Evolutionary conservation across 1,140 invertebrate genomes (phyloP), one percentile per base, ranked within the genome.

Genomic region (Drosophila seguyi): DNA sequence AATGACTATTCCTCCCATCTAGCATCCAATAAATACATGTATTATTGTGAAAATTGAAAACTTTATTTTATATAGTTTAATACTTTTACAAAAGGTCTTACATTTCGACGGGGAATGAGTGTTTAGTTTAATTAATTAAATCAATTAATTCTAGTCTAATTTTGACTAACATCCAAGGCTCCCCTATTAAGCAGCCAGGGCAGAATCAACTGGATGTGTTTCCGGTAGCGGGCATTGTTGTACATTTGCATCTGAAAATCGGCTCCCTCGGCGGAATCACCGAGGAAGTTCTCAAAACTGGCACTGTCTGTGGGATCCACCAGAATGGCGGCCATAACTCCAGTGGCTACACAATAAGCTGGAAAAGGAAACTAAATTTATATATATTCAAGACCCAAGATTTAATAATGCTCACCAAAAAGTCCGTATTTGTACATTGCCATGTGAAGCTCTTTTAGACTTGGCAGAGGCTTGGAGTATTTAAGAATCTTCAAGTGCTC

Each of bases 321-420:
- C 3, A 92, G 45, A 22, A 91, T 84, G 4, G 67, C 86, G 10
- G 79, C 77, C 88, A 92, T 91, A 25, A 87, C 80, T 1, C 75
- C 83, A 3, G 75, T 81, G 3, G 67, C 68, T 13, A 90, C 83
- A 5, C 44, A 42, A 27, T 73, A 91, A n/a, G 69, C 91, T 92
- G 41, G 1, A n/a, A 6, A 29, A 7, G 11, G 1, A 18, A 1
- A 13, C 3, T 25, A 25, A 0, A 10, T 3, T 47, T 10, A 39
- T 6, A 16, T 4, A 22, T 45, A 6, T 7, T n/a, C n/a, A n/a
- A n/a, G n/a, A n/a, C n/a, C n/a, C 5, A 27, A 53, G 11, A 7
- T 1, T 36, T 6, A 2, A 41, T 41, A 38, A 3, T 47, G 18
- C 71, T 20, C 36, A 91, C 88, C 90, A 60, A 86, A 91, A 31